Percentiles rank a stretch among this genome's conserved stretches.
Evolutionary conservation across 2,888 invertebrate species (phyloP).

Genomic region (Parelbella ahira): DNA sequence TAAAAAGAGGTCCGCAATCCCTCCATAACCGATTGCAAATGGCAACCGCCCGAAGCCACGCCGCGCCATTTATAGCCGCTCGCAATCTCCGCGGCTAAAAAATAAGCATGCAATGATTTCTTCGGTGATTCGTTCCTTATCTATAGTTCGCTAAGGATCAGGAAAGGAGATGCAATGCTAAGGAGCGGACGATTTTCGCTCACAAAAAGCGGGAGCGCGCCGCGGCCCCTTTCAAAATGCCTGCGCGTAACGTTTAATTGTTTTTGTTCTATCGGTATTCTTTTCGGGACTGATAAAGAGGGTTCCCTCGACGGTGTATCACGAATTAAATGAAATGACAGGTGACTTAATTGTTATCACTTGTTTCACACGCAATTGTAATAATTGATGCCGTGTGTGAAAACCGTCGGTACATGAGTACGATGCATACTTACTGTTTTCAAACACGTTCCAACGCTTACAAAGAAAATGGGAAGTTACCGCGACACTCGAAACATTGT

Average conservation of each 20-base stretch:
- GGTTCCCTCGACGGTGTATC: conserved; percentile 25
- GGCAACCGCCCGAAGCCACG: conserved; percentile 67
- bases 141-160: conserved; percentile 52
- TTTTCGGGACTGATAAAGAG: conserved; percentile 25
- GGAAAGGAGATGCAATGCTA: conserved; percentile 51
- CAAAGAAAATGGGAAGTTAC: no score
- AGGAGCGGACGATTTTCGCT: conserved; percentile 46
- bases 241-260: conserved; percentile 52
- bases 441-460: no score
- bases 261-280: conserved; percentile 39
- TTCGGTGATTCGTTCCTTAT: conserved; percentile 55
- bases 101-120: conserved; percentile 66
- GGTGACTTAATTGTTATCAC: conserved; percentile 21
- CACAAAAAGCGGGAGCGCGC: conserved; percentile 45
- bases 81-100: conserved; percentile 73
- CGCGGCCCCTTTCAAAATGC: conserved; percentile 53
- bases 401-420: no score
- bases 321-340: conserved; percentile 23
- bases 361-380: conserved; percentile 16
- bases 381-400: no score
- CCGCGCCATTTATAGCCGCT: conserved; percentile 72
- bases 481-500: no score
- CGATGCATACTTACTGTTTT: no score
- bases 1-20: conserved; percentile 75
- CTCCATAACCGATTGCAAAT: conserved; percentile 80